phyloP scores from a whole-genome alignment of 2,113 vertebrate species.

The Empidonax traillii region DNA sequence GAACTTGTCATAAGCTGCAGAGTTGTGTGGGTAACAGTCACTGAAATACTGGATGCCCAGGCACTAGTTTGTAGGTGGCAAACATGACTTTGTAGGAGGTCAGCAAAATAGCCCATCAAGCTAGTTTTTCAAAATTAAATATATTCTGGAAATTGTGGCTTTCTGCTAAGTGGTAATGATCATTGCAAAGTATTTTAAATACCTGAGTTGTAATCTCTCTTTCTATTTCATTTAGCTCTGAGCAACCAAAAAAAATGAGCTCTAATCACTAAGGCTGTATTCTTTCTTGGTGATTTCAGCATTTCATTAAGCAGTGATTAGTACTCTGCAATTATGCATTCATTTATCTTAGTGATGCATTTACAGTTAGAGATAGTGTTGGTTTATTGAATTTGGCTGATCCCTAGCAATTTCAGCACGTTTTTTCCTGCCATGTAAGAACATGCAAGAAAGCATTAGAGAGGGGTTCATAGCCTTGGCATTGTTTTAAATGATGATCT shows the following conservation, averaged over 20 bases:
- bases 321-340: conserved; percentile 70
- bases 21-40: neutral
- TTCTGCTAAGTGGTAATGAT: neutral
- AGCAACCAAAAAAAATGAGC: neutral
- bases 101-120: conserved; percentile 12
- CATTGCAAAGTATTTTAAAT: neutral
- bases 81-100: neutral
- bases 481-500: neutral
- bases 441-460: conserved; percentile 20
- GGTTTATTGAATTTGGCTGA: conserved; percentile 67
- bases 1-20: neutral
- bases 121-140: neutral
- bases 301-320: conserved; percentile 67
- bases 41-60: neutral
- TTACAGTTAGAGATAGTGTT: conserved; percentile 50
- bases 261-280: neutral
- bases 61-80: neutral
- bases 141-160: neutral
- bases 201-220: neutral
- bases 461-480: conserved; percentile 13
- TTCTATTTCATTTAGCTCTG: neutral
- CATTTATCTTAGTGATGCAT: conserved; percentile 68
- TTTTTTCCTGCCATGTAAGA: conserved; percentile 29
- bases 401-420: conserved; percentile 59
- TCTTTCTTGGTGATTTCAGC: conserved; percentile 41